Conservation (phyloP, 2,888 invertebrate species). For the Trissoscelio sp. region DNA sequence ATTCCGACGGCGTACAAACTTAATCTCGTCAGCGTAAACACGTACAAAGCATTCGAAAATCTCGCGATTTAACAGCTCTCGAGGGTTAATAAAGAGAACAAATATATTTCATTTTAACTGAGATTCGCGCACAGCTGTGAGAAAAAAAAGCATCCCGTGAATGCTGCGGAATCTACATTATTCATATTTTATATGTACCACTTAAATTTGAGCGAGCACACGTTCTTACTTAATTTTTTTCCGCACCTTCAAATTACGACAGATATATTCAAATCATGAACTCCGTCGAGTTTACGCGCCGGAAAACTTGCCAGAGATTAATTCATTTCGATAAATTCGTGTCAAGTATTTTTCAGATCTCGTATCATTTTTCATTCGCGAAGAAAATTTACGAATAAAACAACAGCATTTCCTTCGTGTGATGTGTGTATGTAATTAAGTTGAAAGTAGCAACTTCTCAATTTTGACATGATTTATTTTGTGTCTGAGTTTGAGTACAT, state of each 20-base stretch:
- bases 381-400: not conserved
- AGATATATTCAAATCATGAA: slow-evolving; percentile 38
- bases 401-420: not conserved
- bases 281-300: not conserved
- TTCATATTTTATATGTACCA: slow-evolving; percentile 30
- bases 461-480: slow-evolving; percentile 30
- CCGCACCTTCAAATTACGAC: slow-evolving; percentile 22
- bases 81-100: not conserved
- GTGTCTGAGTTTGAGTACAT: slow-evolving; percentile 12
- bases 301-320: slow-evolving; percentile 10
- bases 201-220: slow-evolving; percentile 27
- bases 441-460: slow-evolving; percentile 33
- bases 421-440: slow-evolving; percentile 7
- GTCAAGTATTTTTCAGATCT: slow-evolving; percentile 14
- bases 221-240: slow-evolving; percentile 25
- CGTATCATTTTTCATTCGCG: not conserved
- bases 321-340: slow-evolving; percentile 26
- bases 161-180: slow-evolving; percentile 20
- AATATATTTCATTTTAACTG: slow-evolving; percentile 22
- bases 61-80: slow-evolving; percentile 10
- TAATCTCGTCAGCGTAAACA: not conserved
- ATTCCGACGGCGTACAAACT: too few relatives aligned
- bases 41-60: not conserved
- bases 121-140: not conserved
- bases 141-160: not conserved